These are phyloP conservation scores for Rhyacophila brunnea DNA, from an alignment of 1,140 invertebrate genomes.

Conservation along the genomic window DNA sequence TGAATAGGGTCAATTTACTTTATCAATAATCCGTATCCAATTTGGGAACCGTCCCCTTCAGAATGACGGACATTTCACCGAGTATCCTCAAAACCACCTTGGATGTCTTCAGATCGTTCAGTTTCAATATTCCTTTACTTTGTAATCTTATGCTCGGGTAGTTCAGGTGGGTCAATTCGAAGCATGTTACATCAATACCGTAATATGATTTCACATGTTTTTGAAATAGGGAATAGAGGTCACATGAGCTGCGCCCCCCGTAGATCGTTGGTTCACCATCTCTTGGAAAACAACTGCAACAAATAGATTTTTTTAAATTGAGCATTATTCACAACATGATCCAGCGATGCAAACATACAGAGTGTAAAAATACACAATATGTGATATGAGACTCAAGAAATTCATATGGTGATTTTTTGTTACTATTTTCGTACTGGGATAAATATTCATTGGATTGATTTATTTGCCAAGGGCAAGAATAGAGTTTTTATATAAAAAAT, in stretches of 20 bases:
- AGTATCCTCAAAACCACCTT: slow-evolving; percentile 13
- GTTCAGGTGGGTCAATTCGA: slow-evolving; percentile 16
- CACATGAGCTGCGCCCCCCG: slow-evolving; percentile 8
- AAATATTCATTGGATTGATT: too few relatives aligned
- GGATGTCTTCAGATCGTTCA: slow-evolving; percentile 11
- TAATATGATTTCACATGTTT: slow-evolving; percentile 4
- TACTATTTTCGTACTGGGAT: too few relatives aligned
- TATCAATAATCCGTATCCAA: slow-evolving; percentile 25
- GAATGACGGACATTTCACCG: slow-evolving; percentile 26
- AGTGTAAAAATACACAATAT: too few relatives aligned
- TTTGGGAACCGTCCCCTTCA: slow-evolving; percentile 19
- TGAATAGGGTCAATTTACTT: too few relatives aligned
- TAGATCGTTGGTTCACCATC: slow-evolving; percentile 4
- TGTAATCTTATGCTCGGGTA: slow-evolving; percentile 15
- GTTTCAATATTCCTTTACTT: slow-evolving; percentile 13
- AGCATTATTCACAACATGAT: too few relatives aligned
- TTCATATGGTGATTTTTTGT: too few relatives aligned
- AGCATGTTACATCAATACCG: slow-evolving; percentile 11
- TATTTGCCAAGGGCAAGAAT: too few relatives aligned
- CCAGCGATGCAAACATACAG: too few relatives aligned
- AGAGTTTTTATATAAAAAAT: too few relatives aligned
- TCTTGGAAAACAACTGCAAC: slow-evolving; percentile 24
- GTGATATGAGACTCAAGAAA: too few relatives aligned
- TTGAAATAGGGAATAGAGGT: slow-evolving; percentile 13
- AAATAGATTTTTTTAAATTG: too few relatives aligned